Base-by-base conservation (phyloP, 2,888 invertebrate species). In the Athalia rosae region DNA sequence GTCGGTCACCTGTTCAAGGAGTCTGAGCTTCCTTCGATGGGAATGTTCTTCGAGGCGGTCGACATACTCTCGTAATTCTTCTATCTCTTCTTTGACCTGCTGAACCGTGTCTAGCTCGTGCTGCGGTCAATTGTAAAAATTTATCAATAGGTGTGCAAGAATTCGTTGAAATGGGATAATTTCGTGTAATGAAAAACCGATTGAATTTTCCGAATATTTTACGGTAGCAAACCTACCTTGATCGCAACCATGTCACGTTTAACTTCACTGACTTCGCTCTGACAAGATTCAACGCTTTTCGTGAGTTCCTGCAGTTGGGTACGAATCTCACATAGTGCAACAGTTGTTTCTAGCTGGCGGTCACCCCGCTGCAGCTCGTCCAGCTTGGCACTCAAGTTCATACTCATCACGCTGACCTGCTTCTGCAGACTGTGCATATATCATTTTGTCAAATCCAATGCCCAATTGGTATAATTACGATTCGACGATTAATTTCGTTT, bases 401-500 rank as follows among this genome's bases (percentile, higher is more conserved):
- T 96, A 92, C 97, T 97, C 97, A 97, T 97, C 93, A 97, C 96
- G 94, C 96, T 95, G 94, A 97, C 96, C 95, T 97, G 97, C 94
- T 96, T 96, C 94, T 97, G 97, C 93, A 97, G 96, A 95, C 97
- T 97, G 92, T 85, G 86, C 86, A 82, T 79, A 85, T 80, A 83
- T 79, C 78, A 59, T 77, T 47, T 71, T 48, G 62, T 77, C 74
- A 74, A 74, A 28, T 28, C 48, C 74, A 48, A 59, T 74, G 74
- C 74, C 61, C 61, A 62, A 74, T 61, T 11, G 74, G 11, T 50
- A 71, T 45, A 48, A 73, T 28, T 28, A 2, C n/a, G n/a, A n/a
- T 28, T 28, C 28, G 28, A 28, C 28, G 28, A 28, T 28, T 28
- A 2, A 28, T 28, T 28, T 28, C 28, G 28, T 28, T 28, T 28